Percentiles rank a stretch among this genome's conserved stretches.
Evolutionary conservation across 2,888 invertebrate species (phyloP).

Genomic region (Yponomeuta sedellus): DNA sequence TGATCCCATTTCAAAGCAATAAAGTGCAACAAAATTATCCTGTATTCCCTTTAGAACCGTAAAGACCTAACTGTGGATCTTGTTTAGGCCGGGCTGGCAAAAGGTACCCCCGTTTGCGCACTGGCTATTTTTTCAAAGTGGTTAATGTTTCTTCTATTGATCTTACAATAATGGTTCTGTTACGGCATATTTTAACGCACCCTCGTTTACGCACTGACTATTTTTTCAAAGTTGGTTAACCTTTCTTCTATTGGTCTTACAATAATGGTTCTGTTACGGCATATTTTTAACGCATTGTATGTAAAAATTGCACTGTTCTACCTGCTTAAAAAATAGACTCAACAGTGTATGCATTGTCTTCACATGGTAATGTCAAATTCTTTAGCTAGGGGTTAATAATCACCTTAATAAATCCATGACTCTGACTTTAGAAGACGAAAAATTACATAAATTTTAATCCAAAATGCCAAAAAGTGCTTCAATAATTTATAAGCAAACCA

Average conservation of each 20-base stretch:
- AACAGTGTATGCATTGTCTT: no score
- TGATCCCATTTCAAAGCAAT: conserved; percentile 72
- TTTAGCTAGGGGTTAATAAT: no score
- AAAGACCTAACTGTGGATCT: conserved; percentile 46
- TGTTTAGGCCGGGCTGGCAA: conserved; percentile 27
- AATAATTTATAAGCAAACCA: no score
- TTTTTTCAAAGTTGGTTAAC: conserved; percentile 56
- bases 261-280: neutral
- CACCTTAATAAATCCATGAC: no score
- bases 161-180: conserved; percentile 10
- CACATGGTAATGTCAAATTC: no score
- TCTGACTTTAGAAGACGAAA: no score
- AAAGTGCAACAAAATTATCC: conserved; percentile 76
- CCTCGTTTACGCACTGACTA: conserved; percentile 36
- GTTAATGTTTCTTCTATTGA: conserved; percentile 42
- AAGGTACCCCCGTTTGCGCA: conserved; percentile 36
- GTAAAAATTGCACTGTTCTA: no score
- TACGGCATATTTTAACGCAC: conserved; percentile 21
- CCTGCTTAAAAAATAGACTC: no score
- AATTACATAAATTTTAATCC: no score
- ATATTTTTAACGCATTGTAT: conserved; percentile 20
- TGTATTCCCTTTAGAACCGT: conserved; percentile 63
- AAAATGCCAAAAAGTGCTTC: no score
- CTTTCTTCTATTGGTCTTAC: conserved; percentile 38
- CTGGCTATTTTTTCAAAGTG: conserved; percentile 57